Percentiles rank a stretch among this genome's conserved stretches.
Evolutionary conservation across 2,113 vertebrate genomes (phyloP).

Genomic region (Loxodonta africana): DNA sequence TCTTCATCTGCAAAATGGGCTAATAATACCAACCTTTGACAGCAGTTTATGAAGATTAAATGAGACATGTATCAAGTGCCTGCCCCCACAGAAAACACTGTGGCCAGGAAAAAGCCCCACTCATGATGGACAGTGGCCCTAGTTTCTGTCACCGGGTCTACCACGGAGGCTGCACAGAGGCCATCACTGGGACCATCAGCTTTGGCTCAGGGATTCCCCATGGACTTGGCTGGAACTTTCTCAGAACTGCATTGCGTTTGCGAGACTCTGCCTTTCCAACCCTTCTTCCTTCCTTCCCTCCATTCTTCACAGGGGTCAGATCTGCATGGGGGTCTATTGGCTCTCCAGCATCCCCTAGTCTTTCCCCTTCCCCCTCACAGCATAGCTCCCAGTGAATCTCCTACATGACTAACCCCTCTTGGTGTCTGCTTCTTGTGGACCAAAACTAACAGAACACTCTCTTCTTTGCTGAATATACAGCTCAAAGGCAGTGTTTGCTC

Average conservation of each 20-base stretch:
- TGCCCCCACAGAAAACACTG: background rate
- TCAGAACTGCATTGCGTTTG: background rate
- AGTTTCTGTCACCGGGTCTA: too few species aligned
- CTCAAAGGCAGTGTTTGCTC: background rate
- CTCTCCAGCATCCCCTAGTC: background rate
- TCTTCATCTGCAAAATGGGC: background rate
- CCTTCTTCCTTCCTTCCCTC: background rate
- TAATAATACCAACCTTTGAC: background rate
- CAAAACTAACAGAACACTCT: background rate
- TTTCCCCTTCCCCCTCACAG: background rate
- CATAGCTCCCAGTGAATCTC: too few species aligned
- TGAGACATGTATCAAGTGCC: background rate
- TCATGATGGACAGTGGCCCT: accelerated
- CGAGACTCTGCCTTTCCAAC: background rate
- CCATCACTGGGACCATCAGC: background rate
- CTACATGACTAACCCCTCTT: too few species aligned
- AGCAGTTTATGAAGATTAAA: background rate
- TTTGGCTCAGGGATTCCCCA: background rate
- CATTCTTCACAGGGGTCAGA: background rate
- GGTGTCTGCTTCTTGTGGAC: too few species aligned
- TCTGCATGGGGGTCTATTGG: too few species aligned
- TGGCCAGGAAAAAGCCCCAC: background rate
- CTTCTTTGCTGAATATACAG: background rate
- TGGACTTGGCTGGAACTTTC: background rate
- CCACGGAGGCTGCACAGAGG: background rate